Evolutionary conservation across 2,888 invertebrate species (phyloP).

Genomic region (Laothoe populi): DNA sequence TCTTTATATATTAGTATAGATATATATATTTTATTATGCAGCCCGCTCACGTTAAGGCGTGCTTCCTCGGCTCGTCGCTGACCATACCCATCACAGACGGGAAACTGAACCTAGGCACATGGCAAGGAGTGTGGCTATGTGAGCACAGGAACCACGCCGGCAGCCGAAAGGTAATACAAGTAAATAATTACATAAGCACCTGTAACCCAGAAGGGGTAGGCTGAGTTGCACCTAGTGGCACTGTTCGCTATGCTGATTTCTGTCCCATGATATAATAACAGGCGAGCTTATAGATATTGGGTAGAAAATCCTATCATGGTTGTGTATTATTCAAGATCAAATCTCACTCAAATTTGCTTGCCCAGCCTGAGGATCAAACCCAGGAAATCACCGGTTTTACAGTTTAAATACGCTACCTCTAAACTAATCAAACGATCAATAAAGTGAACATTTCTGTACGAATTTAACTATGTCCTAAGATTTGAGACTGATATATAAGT

Average conservation of each 20-base stretch:
- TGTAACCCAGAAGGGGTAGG: background rate
- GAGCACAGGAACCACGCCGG: conserved; percentile 98
- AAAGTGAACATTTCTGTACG: too few relatives aligned
- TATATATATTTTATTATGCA: conserved; percentile 65
- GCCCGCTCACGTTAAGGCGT: conserved; percentile 99
- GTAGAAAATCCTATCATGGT: too few relatives aligned
- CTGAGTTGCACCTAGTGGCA: background rate
- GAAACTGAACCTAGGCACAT: conserved; percentile 96
- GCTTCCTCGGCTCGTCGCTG: conserved; percentile 97
- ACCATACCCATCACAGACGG: conserved; percentile 98
- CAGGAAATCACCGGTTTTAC: too few relatives aligned
- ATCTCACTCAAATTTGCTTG: too few relatives aligned
- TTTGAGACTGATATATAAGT: too few relatives aligned
- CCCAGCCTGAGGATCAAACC: too few relatives aligned
- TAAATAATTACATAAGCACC: background rate
- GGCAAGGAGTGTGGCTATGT: conserved; percentile 99
- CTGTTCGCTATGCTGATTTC: background rate
- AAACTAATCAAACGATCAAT: too few relatives aligned
- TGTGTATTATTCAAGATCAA: too few relatives aligned
- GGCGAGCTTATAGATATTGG: too few relatives aligned
- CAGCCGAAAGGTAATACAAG: conserved; percentile 88
- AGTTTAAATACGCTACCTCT: too few relatives aligned
- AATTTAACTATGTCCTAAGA: too few relatives aligned
- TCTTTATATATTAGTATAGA: too few relatives aligned
- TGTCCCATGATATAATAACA: background rate